Conservation (phyloP, 2,113 vertebrate species). For the Neofelis nebulosa region DNA sequence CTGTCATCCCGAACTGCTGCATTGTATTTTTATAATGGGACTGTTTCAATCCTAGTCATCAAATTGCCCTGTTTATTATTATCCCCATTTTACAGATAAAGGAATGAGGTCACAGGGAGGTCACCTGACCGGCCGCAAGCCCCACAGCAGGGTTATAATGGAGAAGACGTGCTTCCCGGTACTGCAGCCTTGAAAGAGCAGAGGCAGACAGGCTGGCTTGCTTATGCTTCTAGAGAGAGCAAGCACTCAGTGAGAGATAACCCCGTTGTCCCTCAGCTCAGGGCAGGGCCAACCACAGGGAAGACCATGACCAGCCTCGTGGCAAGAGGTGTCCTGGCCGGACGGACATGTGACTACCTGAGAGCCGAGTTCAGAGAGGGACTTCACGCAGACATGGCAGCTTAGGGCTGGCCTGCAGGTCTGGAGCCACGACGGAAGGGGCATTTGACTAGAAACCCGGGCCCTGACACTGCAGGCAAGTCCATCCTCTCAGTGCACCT, state of each 20-base stretch:
- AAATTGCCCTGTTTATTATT: slow-evolving; percentile 76
- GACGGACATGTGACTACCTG: not conserved
- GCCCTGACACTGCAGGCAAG: not conserved
- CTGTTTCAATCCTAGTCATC: slow-evolving; percentile 71
- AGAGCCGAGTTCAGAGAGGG: not conserved
- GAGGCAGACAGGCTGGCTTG: not conserved
- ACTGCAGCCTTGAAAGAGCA: not conserved
- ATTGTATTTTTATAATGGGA: slow-evolving; percentile 79
- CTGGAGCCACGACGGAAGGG: not conserved
- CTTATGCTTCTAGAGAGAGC: not conserved
- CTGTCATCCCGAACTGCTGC: slow-evolving; percentile 67
- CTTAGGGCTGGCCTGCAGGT: not conserved
- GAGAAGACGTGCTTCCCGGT: not conserved
- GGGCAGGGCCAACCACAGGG: not conserved
- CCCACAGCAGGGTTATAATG: not conserved
- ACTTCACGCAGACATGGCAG: not conserved
- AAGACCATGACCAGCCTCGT: not conserved
- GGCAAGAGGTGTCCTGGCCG: not conserved
- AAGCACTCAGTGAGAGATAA: not conserved
- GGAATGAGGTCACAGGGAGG: slow-evolving; percentile 70
- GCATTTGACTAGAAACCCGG: not conserved
- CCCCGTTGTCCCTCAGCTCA: not conserved
- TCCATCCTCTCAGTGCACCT: not conserved
- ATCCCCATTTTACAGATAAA: slow-evolving; percentile 82
- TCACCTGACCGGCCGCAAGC: slow-evolving; percentile 31